phyloP scores from a whole-genome alignment of 2,797 vertebrate genomes.

The Lagorchestes hirsutus region DNA sequence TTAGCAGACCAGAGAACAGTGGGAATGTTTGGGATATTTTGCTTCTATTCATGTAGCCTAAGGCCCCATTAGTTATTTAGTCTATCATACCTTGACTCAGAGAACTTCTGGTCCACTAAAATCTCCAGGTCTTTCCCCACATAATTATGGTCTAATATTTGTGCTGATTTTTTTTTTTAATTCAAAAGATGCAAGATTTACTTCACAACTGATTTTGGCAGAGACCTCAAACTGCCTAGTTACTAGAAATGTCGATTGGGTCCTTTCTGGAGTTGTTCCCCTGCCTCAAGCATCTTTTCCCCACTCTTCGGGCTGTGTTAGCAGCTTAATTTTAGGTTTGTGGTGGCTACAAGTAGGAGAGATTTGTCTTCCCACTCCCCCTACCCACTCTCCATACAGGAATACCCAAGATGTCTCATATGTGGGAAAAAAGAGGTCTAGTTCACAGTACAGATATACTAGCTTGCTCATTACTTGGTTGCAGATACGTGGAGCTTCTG shows the following conservation, averaged over 20 bases:
- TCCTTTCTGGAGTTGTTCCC: background rate
- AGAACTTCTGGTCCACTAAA: background rate
- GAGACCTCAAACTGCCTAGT: background rate
- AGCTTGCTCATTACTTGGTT: background rate
- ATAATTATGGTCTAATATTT: background rate
- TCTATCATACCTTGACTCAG: background rate
- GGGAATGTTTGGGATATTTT: background rate
- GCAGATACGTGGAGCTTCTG: background rate
- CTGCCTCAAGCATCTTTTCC: background rate
- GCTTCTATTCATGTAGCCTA: background rate
- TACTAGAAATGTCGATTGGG: background rate
- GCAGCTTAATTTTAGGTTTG: background rate
- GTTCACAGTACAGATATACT: background rate
- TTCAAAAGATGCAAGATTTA: background rate
- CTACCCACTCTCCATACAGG: background rate
- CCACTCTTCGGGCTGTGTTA: background rate
- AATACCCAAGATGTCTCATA: background rate
- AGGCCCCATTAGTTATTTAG: background rate
- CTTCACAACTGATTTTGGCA: background rate
- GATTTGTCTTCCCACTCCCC: background rate
- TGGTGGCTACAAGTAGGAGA: background rate
- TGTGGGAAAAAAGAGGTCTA: background rate
- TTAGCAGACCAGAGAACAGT: background rate
- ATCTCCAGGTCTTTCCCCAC: background rate
- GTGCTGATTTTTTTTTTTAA: background rate